A percentile compares a stretch with the other conserved stretches of the same genome.
phyloP scores from a whole-genome alignment of 2,113 vertebrate species.

The Prochilodus magdalenae region DNA sequence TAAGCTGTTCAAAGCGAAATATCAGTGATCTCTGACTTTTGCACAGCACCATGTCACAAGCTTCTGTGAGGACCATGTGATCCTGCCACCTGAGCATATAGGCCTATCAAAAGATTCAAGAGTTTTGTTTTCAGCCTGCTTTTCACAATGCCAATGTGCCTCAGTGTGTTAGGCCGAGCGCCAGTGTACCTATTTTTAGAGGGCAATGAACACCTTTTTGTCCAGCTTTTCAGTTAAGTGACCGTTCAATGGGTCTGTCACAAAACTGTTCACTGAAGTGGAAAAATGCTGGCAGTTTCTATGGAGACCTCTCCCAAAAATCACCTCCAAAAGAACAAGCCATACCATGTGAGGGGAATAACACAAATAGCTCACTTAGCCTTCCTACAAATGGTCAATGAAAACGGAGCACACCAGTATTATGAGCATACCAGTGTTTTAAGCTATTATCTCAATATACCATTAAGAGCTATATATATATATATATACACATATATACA shows the following conservation, averaged over 20 bases:
- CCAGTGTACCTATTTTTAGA: conserved; percentile 17
- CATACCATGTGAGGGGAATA: conserved; percentile 26
- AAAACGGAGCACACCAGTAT: too few species aligned
- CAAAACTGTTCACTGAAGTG: conserved; percentile 47
- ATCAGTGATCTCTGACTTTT: too few species aligned
- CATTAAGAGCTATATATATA: not conserved
- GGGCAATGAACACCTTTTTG: conserved; percentile 59
- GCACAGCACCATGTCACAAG: not conserved
- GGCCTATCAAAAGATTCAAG: not conserved
- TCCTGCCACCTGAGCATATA: not conserved
- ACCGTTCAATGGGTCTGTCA: conserved; percentile 51
- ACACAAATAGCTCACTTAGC: conserved; percentile 13
- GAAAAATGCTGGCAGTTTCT: conserved; percentile 61
- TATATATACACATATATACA: not conserved
- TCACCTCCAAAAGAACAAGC: conserved; percentile 40
- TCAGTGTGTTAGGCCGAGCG: too few species aligned
- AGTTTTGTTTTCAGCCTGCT: not conserved
- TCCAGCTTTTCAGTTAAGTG: conserved; percentile 47
- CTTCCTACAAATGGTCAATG: not conserved
- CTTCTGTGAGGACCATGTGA: not conserved
- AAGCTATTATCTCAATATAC: not conserved
- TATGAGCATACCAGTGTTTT: not conserved
- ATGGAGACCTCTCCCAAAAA: conserved; percentile 61
- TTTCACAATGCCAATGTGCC: not conserved
- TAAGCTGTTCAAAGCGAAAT: too few species aligned